Conservation (phyloP, 2,888 invertebrate species). For the Lasioglossum morio region DNA sequence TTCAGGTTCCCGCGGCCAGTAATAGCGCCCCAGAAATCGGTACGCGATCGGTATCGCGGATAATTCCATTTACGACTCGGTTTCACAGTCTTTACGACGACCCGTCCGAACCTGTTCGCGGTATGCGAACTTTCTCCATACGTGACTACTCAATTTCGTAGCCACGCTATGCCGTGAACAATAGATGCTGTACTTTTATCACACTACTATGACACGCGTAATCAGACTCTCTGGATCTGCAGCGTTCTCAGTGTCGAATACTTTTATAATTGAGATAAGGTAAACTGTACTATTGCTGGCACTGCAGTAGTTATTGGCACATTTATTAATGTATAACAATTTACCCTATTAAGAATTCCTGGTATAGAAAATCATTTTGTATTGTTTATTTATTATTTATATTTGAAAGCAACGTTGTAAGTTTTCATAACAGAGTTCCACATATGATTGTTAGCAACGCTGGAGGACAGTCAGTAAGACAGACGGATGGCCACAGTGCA, state of each 20-base stretch:
- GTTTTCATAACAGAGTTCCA: no score
- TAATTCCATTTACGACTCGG: constrained; percentile 26
- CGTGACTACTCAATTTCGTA: not conserved
- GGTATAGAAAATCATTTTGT: no score
- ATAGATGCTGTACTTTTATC: not conserved
- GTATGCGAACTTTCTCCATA: constrained; percentile 15
- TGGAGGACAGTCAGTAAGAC: no score
- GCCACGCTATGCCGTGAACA: not conserved
- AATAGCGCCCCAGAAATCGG: constrained; percentile 42
- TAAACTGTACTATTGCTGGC: no score
- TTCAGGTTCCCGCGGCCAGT: constrained; percentile 39
- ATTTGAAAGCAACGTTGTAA: no score
- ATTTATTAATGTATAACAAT: no score
- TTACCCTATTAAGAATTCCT: no score
- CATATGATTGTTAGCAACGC: no score
- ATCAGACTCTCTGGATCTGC: not conserved
- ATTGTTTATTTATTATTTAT: no score
- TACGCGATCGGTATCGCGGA: constrained; percentile 31
- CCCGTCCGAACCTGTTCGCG: constrained; percentile 1
- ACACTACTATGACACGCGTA: not conserved
- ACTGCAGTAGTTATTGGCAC: no score
- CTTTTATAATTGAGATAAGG: no score
- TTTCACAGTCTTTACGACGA: constrained; percentile 2
- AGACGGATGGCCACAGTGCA: no score
- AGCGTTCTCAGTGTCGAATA: not conserved